Evolutionary conservation across 1,140 invertebrate species (phyloP), one percentile per base, ranked within the genome.

Genomic region (Coelopa frigida): DNA sequence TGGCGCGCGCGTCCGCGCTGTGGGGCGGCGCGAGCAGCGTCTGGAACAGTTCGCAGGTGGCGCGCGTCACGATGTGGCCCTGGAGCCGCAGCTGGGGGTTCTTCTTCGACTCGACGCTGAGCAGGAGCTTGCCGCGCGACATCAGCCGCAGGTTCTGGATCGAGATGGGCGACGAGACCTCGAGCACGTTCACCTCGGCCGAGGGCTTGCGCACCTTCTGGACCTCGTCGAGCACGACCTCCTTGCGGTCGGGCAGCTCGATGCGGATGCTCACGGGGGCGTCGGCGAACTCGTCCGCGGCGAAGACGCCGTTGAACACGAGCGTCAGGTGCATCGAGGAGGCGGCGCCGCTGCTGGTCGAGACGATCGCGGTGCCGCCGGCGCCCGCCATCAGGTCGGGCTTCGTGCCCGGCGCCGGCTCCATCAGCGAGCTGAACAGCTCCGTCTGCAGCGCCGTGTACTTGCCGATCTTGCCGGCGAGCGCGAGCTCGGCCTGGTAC

Each of bases 341-440:
- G 0, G 83, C 79, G 0, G 85, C 79, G 0, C 82, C 78, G 1
- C 83, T 81, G 1, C 80, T 83, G 0, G 83, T 83, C 0, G 87
- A 87, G 0, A 94, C 82, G 12, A 91, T 83, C 4, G 87, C 89
- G 1, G 89, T 92, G 1, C 86, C 90, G 12, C 87, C 87, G 18
- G 81, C 77, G 3, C 85, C 84, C 10, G 70, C 58, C 70, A 74
- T 75, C 17, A 68, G 40, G 17, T 68, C 53, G 18, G 66, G 53
- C 49, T 74, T 55, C 39, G 61, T 63, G 31, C 73, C 73, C 6
- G 72, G 61, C 2, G 81, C 75, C 0, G 85, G 82, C 55, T 86
- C 82, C 42, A 94, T 61, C 5, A 93, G 64, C 0, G 87, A 78
- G n/a, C 85, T 88, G 59, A 87, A 90, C 54, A 88, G 77, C 59